Conservation (phyloP, 2,797 vertebrate species). For the Oreochromis grahami region DNA sequence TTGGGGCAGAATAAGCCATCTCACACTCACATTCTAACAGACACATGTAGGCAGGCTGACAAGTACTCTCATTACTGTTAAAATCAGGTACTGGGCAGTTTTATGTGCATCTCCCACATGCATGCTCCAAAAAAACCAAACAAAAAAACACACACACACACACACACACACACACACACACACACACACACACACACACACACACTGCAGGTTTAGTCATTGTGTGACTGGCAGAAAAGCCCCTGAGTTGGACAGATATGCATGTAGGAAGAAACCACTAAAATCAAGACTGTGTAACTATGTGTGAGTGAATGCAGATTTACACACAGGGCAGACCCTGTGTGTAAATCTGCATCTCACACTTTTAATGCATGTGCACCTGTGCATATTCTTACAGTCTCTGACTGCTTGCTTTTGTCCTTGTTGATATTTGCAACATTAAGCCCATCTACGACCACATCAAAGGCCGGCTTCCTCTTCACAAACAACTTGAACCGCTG, state of each 20-base stretch:
- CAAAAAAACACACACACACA: neutral
- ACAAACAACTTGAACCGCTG: constrained; percentile 85
- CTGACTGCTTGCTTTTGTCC: constrained; percentile 70
- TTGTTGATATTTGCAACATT: constrained; percentile 83
- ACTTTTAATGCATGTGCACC: neutral
- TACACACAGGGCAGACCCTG: neutral
- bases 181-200: neutral
- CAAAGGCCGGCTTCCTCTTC: constrained; percentile 79
- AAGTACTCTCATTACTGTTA: constrained; percentile 23
- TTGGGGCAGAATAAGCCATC: neutral
- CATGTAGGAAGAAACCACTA: constrained; percentile 1
- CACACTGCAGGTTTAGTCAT: constrained; percentile 38
- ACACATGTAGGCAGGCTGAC: constrained; percentile 36
- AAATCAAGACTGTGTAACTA: constrained; percentile 1
- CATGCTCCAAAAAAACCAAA: neutral
- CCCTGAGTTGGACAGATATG: constrained; percentile 12
- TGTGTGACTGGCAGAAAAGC: constrained; percentile 35
- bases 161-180: neutral
- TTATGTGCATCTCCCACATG: constrained; percentile 3
- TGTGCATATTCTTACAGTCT: constrained; percentile 79
- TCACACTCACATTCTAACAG: neutral
- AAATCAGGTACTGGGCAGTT: constrained; percentile 29
- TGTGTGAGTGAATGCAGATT: neutral
- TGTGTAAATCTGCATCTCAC: neutral
- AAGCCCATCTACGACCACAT: constrained; percentile 92